phyloP scores from a whole-genome alignment of 2,113 vertebrate species.

The Marcusenius ussheri region DNA sequence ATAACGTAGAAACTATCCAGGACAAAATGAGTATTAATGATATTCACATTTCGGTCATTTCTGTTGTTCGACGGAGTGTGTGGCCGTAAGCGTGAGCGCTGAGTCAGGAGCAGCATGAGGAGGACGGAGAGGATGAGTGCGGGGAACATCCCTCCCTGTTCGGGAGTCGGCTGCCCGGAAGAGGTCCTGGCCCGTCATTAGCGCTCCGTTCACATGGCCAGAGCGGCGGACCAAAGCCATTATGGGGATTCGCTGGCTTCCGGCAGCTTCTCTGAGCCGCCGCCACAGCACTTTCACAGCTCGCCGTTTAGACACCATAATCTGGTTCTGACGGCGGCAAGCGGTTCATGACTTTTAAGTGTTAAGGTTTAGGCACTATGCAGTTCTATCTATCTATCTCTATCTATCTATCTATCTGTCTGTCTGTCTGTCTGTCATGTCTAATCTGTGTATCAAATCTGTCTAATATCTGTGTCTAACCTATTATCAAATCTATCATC shows the following conservation, averaged over 20 bases:
- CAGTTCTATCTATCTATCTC: neutral
- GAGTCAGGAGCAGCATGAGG: neutral
- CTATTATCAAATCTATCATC: neutral
- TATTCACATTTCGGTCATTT: neutral
- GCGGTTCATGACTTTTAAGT: neutral
- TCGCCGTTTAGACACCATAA: neutral
- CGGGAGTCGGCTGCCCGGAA: neutral
- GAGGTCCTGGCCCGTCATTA: neutral
- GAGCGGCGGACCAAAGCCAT: neutral
- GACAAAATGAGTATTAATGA: neutral
- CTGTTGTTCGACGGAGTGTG: neutral
- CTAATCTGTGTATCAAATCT: no score
- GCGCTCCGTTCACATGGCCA: neutral
- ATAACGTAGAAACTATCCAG: neutral
- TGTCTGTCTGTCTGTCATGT: no score
- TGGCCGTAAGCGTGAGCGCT: neutral
- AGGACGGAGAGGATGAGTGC: neutral
- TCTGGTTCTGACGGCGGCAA: neutral
- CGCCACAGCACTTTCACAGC: neutral
- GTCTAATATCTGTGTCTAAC: no score
- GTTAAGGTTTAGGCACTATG: neutral
- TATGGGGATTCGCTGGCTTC: neutral
- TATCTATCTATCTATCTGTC: neutral
- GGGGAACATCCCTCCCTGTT: neutral
- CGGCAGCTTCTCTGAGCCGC: neutral